These are phyloP conservation scores for Catostomus latipinnis DNA, from an alignment of 2,797 vertebrate species.

Conservation along the genomic window DNA sequence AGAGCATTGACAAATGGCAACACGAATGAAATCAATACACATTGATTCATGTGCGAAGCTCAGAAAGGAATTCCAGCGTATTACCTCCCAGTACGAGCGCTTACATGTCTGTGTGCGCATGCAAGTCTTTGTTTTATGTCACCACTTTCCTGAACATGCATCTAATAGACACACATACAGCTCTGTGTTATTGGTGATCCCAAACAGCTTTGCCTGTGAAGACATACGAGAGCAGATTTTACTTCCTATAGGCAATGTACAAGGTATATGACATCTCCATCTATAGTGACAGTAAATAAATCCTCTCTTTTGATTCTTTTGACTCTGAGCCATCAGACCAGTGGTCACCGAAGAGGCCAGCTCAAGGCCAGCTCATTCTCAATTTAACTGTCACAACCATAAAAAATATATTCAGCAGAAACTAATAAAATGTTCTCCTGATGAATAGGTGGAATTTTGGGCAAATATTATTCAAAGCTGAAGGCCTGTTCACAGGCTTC, in stretches of 20 bases:
- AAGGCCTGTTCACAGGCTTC: not conserved
- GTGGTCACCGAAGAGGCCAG: not conserved
- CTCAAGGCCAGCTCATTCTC: not conserved
- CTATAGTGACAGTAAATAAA: slow-evolving; percentile 57
- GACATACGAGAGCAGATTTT: slow-evolving; percentile 47
- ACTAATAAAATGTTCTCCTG: slow-evolving; percentile 59
- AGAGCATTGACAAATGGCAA: slow-evolving; percentile 71
- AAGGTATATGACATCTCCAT: slow-evolving; percentile 38
- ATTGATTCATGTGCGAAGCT: slow-evolving; percentile 64
- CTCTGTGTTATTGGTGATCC: slow-evolving; percentile 48
- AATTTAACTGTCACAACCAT: slow-evolving; percentile 16
- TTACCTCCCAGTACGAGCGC: slow-evolving; percentile 53
- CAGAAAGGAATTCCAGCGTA: slow-evolving; percentile 60
- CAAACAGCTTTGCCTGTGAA: slow-evolving; percentile 43
- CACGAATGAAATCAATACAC: slow-evolving; percentile 64
- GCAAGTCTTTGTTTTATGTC: slow-evolving; percentile 58
- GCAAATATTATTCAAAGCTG: slow-evolving; percentile 10
- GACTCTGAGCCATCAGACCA: not conserved
- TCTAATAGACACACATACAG: slow-evolving; percentile 48
- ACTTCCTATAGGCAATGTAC: slow-evolving; percentile 43
- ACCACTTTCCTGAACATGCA: slow-evolving; percentile 48
- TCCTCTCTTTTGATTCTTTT: slow-evolving; percentile 23
- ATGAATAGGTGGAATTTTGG: slow-evolving; percentile 61
- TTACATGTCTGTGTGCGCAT: slow-evolving; percentile 40
- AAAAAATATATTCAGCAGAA: slow-evolving; percentile 38